A percentile compares a stretch with the other conserved stretches of the same genome.
Conservation (phyloP, 1,140 invertebrate species). For the Psilanteris sp. region DNA sequence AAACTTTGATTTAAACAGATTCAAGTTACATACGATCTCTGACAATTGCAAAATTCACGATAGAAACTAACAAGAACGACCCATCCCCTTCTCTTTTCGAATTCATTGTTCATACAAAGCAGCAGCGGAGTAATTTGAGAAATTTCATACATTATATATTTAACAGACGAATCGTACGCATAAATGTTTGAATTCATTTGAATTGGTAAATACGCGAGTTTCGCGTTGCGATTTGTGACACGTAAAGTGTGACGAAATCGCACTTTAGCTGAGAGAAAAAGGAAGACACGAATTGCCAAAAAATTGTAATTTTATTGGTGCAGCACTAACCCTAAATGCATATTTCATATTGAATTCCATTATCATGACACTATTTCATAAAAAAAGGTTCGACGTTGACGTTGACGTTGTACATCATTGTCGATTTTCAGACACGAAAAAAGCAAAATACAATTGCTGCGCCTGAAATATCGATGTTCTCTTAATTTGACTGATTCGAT, state of each 20-base stretch:
- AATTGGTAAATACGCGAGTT: conserved; percentile 39
- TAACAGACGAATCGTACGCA: conserved; percentile 21
- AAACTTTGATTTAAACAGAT: conserved; percentile 31
- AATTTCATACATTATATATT: conserved; percentile 49
- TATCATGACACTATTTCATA: conserved; percentile 20
- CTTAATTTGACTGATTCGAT: conserved; percentile 16
- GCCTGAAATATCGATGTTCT: neutral
- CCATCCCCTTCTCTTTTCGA: conserved; percentile 30
- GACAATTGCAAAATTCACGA: conserved; percentile 29
- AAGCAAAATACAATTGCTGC: neutral
- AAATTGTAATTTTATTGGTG: conserved; percentile 34
- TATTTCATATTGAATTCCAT: conserved; percentile 43
- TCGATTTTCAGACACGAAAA: conserved; percentile 16
- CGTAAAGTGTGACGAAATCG: conserved; percentile 9
- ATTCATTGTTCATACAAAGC: conserved; percentile 24
- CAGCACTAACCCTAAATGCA: conserved; percentile 33
- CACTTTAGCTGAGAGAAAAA: neutral
- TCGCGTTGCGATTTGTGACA: neutral
- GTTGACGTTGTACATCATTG: conserved; percentile 38
- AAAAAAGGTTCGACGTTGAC: conserved; percentile 29
- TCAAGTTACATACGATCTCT: conserved; percentile 23
- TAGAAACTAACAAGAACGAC: conserved; percentile 28
- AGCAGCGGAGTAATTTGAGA: conserved; percentile 21
- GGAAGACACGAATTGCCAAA: neutral
- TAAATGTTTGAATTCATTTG: conserved; percentile 39